These are phyloP conservation scores for Amblyopsis rosae DNA, from an alignment of 2,113 vertebrate species.

Conservation along the genomic window DNA sequence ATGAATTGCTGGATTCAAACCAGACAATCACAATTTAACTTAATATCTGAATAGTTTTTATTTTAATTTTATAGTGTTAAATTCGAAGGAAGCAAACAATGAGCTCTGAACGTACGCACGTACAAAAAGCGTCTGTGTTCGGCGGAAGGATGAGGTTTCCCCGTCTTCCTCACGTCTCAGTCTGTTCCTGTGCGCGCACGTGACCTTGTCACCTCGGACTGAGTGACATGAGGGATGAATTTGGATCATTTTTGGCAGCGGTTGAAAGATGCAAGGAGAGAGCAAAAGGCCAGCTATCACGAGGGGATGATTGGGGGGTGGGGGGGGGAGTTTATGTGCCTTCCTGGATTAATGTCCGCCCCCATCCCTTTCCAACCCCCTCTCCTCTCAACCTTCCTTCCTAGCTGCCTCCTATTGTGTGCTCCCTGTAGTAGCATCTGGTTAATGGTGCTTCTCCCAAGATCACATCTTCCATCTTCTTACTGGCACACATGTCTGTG, in stretches of 20 bases:
- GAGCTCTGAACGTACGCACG: constrained; percentile 23
- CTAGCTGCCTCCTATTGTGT: constrained; percentile 53
- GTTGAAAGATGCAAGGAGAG: constrained; percentile 42
- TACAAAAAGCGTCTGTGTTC: not conserved
- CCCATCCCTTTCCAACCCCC: constrained; percentile 8
- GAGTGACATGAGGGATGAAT: constrained; percentile 38
- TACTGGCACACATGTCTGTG: not conserved
- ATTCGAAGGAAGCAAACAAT: not conserved
- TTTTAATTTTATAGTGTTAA: constrained; percentile 35
- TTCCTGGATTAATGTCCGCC: constrained; percentile 34
- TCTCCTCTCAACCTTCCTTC: constrained; percentile 32
- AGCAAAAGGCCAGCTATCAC: constrained; percentile 48
- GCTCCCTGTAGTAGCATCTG: constrained; percentile 79
- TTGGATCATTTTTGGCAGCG: constrained; percentile 32
- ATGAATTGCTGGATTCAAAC: constrained; percentile 15
- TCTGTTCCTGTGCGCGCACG: constrained; percentile 15
- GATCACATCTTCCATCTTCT: constrained; percentile 52
- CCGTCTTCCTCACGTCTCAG: not conserved
- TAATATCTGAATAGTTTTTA: constrained; percentile 40
- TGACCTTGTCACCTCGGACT: constrained; percentile 36
- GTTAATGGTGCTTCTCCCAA: constrained; percentile 81
- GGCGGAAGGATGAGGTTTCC: constrained; percentile 7
- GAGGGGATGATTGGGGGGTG: constrained; percentile 5
- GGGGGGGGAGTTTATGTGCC: constrained; percentile 20
- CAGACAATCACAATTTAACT: constrained; percentile 30